Conservation (phyloP, 2,797 vertebrate species). For the Falco cherrug region DNA sequence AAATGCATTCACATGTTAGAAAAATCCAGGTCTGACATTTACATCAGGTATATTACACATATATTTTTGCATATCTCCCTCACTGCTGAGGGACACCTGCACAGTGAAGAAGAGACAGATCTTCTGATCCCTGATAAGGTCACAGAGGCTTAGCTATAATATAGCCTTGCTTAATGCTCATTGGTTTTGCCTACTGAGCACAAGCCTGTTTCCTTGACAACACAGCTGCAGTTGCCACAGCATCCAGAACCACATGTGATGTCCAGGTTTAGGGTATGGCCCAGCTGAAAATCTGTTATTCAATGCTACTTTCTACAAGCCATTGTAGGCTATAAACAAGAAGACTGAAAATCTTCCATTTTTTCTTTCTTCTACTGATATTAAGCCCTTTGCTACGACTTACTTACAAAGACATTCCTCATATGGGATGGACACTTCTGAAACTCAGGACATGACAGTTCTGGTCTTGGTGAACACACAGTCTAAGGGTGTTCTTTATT, state of each 20-base stretch:
- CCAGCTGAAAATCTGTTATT: slow-evolving; percentile 55
- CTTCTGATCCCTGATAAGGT: slow-evolving; percentile 77
- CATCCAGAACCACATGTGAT: slow-evolving; percentile 68
- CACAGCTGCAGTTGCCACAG: slow-evolving; percentile 77
- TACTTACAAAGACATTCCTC: not conserved
- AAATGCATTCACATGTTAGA: slow-evolving; percentile 60
- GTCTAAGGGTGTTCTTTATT: not conserved
- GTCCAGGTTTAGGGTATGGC: slow-evolving; percentile 74
- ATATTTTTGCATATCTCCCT: slow-evolving; percentile 14
- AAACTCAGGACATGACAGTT: not conserved
- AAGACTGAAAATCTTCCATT: not conserved
- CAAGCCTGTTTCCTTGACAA: slow-evolving; percentile 83
- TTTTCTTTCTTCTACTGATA: not conserved
- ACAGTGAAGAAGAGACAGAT: slow-evolving; percentile 67
- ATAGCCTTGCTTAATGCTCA: slow-evolving; percentile 76
- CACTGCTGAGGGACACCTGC: slow-evolving; percentile 61
- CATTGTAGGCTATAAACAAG: not conserved
- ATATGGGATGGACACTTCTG: not conserved
- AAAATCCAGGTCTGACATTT: slow-evolving; percentile 66
- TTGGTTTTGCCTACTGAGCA: slow-evolving; percentile 76
- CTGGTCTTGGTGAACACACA: not conserved
- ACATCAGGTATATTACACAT: slow-evolving; percentile 21
- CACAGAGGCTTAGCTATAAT: slow-evolving; percentile 75
- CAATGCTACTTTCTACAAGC: slow-evolving; percentile 45
- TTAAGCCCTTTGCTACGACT: not conserved